phyloP scores from a whole-genome alignment of 2,888 invertebrate species.

The Hirtodrosophila confusa region DNA sequence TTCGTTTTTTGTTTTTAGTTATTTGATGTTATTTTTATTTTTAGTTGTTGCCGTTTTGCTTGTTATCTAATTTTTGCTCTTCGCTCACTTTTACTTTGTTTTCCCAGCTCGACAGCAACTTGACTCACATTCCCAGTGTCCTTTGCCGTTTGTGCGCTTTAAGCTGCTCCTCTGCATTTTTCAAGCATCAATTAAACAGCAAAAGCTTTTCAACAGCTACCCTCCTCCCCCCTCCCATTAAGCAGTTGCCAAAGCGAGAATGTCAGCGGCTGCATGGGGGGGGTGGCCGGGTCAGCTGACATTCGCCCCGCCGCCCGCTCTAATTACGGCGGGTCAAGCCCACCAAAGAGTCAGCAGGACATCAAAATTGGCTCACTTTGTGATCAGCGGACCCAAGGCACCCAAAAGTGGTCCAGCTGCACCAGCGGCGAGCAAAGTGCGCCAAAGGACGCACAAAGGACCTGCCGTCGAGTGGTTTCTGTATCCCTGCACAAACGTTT shows the following conservation, averaged over 20 bases:
- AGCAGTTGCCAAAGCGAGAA: neutral
- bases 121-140: constrained; percentile 21
- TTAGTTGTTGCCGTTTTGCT: neutral
- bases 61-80: constrained; percentile 21
- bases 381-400: neutral
- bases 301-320: neutral
- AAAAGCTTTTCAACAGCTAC: constrained; percentile 13
- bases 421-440: too few relatives aligned
- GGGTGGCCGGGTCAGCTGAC: neutral
- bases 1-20: constrained; percentile 3
- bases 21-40: neutral
- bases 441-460: too few relatives aligned
- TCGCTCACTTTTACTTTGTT: constrained; percentile 2
- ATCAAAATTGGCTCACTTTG: constrained; percentile 1
- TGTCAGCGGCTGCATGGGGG: too few relatives aligned
- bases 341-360: neutral
- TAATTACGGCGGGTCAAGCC: constrained; percentile 4
- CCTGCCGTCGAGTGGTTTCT: too few relatives aligned
- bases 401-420: neutral
- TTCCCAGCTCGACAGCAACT: constrained; percentile 13
- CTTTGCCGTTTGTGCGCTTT: constrained; percentile 4
- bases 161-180: constrained; percentile 9
- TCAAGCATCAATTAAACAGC: constrained; percentile 29
- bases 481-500: too few relatives aligned
- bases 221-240: constrained; percentile 1